Evolutionary conservation across 2,113 vertebrate species (phyloP), one percentile per base, ranked within the genome.

Genomic region (Centrocercus urophasianus): DNA sequence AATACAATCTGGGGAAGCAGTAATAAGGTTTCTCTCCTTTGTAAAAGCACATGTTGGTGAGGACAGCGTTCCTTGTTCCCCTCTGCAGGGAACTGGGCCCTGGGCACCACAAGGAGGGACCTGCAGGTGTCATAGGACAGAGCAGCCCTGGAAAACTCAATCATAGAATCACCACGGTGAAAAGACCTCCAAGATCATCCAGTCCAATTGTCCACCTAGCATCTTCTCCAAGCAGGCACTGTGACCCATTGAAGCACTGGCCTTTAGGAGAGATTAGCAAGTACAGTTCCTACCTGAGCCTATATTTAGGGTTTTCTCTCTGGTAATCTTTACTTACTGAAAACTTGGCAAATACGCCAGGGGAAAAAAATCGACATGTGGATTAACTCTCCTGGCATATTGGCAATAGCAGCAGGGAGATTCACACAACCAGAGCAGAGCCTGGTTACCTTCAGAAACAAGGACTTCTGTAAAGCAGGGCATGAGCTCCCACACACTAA

Each of bases 11-110:
- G 10, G 0, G 1, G 18, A 70, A 85, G 56, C 82, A 83, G 82
- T 77, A 84, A 45, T 40, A 82, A 86, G 36, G 25, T 90, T 95
- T 92, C 21, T 93, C 16, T 88, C 54, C 57, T 61, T 90, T 43
- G 38, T 64, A 78, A 65, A 86, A 42, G 9, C 28, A 1, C 42
- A 47, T 38, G 78, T 65, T 67, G 22, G 47, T 56, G 78, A 61
- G 42, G 47, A 60, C 56, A 61, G 60, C 24, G 3, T 80, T 77
- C 84, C 61, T 59, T 54, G 54, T 10, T 73, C 30, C 52, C 76
- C 30, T 78, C 60, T 36, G 86, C 20, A 5, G 75, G 64, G 60
- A 73, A 54, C 34, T 2, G 4, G 36, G 60, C 20, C 24, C 60
- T 54, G 47, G 54, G 56, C 18, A 7, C 54, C 0, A 11, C 27